Evolutionary conservation across 92 coral and sea anemone species (phyloP), one percentile per base, ranked within the genome.

Genomic region (Bergia sp.): DNA sequence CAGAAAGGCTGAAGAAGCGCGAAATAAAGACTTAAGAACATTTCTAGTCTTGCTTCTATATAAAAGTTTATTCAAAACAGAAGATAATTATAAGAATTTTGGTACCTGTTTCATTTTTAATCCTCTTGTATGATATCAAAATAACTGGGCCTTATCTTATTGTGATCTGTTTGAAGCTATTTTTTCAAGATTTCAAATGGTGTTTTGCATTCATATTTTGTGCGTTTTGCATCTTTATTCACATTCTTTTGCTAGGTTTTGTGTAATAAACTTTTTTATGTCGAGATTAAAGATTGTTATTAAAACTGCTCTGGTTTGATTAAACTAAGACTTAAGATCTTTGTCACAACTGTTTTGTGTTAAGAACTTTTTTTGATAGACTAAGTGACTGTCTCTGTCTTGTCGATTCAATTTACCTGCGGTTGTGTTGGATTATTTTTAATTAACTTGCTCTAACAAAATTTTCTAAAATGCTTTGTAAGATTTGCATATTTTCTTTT

Each of bases 281-380:
- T 37, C 37, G 37, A 75, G 49, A n/a, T 77, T 77, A 79, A 53
- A 79, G 42, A 79, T 79, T 44, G 20, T 8, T 49, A 50, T 45
- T 61, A 81, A 80, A 81, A 53, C 42, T 64, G n/a, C 61, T 55
- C 47, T 10, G 74, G 85, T 81, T 36, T 12, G 73, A 15, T 58
- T 58, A 16, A 37, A 6, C 16, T 81, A 81, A 4, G 40, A 44
- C 1, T 18, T 39, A 38, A 58, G 72, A 7, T 53, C 16, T 9
- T 47, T 15, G 20, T 11, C 84, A 13, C 21, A 2, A 29, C 21
- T 64, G 36, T 55, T 58, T 80, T 80, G 23, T 55, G 23, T 55
- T 80, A 80, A 37, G n/a, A 55, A 5, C 23, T 16, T 80, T 80
- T 53, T 53, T 23, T 5, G 10, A 18, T 41, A 57, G 69, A 38